Base-by-base conservation (phyloP, 2,113 vertebrate species). In the Sisor rabdophorus region DNA sequence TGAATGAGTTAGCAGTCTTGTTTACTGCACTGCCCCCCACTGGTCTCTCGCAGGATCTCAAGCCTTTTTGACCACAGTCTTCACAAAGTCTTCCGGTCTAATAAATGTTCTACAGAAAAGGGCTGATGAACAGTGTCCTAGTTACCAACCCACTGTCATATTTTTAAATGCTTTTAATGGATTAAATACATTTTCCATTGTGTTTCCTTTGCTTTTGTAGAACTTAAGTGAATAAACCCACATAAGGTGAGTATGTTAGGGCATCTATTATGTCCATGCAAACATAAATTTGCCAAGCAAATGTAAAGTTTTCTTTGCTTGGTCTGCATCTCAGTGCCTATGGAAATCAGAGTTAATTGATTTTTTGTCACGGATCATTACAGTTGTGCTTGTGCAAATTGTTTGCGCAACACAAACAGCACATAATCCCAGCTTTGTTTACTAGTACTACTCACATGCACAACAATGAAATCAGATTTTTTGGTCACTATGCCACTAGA, bases 11-110 rank as follows among this genome's bases (percentile, higher is more conserved):
- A 50, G 15, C 20, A 50, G 75, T 81, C 78, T 81, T 79, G 81
- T 73, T 78, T 81, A 58, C 85, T 86, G 83, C 83, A 85, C 73
- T 75, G 81, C 83, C 30, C 73, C 82, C 83, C 53, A 73, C 80
- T 86, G 85, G 82, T 55, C 70, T 69, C 12, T 40, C 24, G 0
- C n/a, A 20, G 11, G 78, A 77, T 83, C 76, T 71, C 80, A 78
- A 32, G 2, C 11, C 4, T 13, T 52, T 58, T 17, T 47, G 44
- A 52, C 28, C 4, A 19, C 63, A 80, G 55, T 50, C n/a, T n/a
- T n/a, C n/a, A n/a, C n/a, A 24, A 75, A 64, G 28, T 26, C 55
- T 44, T 64, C 72, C 30, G 22, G 67, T 55, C 22, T 72, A 59
- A 81, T 70, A 53, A 76, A 80, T 73, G 53, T 17, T 60, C 56